Base-by-base conservation (phyloP, 2,888 invertebrate species). In the Andrena bicolor region DNA sequence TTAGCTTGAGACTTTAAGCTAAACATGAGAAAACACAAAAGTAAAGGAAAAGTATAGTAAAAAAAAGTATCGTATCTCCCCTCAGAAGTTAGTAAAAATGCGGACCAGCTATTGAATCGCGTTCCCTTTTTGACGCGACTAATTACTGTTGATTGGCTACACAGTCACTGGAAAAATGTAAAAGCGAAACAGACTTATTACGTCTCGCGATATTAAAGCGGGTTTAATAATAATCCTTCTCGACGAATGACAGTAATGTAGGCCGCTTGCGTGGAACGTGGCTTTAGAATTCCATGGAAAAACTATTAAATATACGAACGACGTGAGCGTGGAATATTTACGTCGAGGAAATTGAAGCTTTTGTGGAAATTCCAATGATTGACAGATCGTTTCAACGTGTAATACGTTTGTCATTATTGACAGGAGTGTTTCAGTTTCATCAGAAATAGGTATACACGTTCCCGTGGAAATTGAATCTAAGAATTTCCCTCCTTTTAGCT, bases 361-460 rank as follows among this genome's bases (percentile, higher is more conserved):
- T 41, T 35, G 30, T 53, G 5, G 13, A 30, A 26, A n/a, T 73
- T n/a, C 0, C 41, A 23, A 41, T 16, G 35, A 64, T 35, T 64
- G 64, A 41, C 51, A 35, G 32, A 73, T 64, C 23, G 28, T 73
- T 64, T 73, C 60, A 60, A 32, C n/a, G n/a, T n/a, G 30, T 30
- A 16, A 60, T 60, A 20, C 30, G n/a, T 60, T 6, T 60, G 30
- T 30, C 56, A 56, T 20, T 51, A 51, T 51, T 56, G 23, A 26
- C 23, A 26, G 10, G 23, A 51, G 51, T 20, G 7, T 8, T 23
- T 56, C 23, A 56, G 56, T 23, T 56, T 56, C 1, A 13, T 26
- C 56, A 3, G 23, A 10, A 23, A 20, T 0, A 23, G 4, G 26
- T 13, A 56, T 23, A 56, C 23, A 20, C 23, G 20, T 20, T 10